Evolutionary conservation across 2,888 invertebrate genomes (phyloP).

Genomic region (Polydrusus cervinus): DNA sequence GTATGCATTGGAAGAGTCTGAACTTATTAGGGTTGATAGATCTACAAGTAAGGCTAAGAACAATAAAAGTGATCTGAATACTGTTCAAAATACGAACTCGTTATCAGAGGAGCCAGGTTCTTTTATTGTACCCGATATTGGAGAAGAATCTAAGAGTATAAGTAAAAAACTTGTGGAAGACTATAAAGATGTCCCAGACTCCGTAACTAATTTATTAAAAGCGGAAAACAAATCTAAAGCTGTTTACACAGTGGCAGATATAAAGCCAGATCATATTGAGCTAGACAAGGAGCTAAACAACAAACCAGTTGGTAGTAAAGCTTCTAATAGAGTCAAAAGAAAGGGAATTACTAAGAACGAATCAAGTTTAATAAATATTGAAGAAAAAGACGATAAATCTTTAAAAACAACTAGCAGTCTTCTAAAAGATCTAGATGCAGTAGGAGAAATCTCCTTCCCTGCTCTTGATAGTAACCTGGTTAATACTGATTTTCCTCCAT

Average conservation of each 20-base stretch:
- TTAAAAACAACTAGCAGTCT: conserved; percentile 15
- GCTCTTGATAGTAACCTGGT: conserved; percentile 45
- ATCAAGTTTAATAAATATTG: conserved; percentile 1
- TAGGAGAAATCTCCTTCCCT: conserved; percentile 40
- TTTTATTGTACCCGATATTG: background rate
- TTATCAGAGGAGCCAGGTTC: background rate
- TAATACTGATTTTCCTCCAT: conserved; percentile 57
- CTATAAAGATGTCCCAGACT: background rate
- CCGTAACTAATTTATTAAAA: background rate
- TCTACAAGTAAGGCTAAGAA: background rate
- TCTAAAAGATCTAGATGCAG: conserved; percentile 28
- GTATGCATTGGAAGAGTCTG: conserved; percentile 41
- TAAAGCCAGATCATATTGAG: conserved; percentile 22
- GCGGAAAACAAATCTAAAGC: background rate
- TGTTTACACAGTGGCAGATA: background rate
- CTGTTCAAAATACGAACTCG: background rate
- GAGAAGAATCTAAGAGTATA: conserved; percentile 17
- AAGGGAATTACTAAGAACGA: conserved; percentile 23
- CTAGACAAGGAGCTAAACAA: conserved; percentile 32
- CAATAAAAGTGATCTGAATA: background rate
- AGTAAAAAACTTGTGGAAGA: background rate
- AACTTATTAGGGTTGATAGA: conserved; percentile 16
- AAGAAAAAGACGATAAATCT: conserved; percentile 31
- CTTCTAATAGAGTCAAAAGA: background rate
- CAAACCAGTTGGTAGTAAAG: conserved; percentile 22